Evolutionary conservation across 2,797 vertebrate genomes (phyloP), one percentile per base, ranked within the genome.

Genomic region (Propithecus perrieri): DNA sequence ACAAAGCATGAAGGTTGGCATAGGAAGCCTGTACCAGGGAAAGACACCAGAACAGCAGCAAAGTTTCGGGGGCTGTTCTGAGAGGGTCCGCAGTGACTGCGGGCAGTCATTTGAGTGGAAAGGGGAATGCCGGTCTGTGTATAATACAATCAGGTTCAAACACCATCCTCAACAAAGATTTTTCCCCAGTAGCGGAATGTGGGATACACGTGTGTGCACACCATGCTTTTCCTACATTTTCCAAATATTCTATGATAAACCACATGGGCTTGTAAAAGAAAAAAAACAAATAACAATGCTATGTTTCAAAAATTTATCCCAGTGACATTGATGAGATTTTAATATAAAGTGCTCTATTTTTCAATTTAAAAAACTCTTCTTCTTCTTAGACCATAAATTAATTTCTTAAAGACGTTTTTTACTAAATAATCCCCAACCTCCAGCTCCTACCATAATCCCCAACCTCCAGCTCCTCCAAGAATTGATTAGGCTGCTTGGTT

Each of bases 61-160:
- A 28, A 75, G 30, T 20, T 20, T n/a, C 13, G 14, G 22, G n/a
- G 38, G 26, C 15, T 14, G 0, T 11, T 35, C 46, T 1, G 0
- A 17, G 61, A 80, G 20, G 46, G 14, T 46, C 46, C 0, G 1
- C 12, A 7, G 24, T 0, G 12, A 26, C 38, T 26, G 26, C 22
- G 20, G 30, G 35, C 0, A 11, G 59, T 15, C 13, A 4, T 22
- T 7, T 2, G 33, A 46, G 7, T 0, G 17, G 30, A 28, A 67
- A 3, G 9, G 38, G 11, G n/a, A 17, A 15, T 30, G 1, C 24
- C 24, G 30, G 28, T 4, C 13, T 12, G 4, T 20, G 2, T 30
- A 11, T 2, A 28, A 26, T 2, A 8, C 43, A 87, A 65, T 17
- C 28, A 26, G 0, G 0, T 28, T 57, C 35, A 46, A 4, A 3